These are phyloP conservation scores for Anser cygnoides DNA, from an alignment of 2,113 vertebrate species.

Conservation along the genomic window DNA sequence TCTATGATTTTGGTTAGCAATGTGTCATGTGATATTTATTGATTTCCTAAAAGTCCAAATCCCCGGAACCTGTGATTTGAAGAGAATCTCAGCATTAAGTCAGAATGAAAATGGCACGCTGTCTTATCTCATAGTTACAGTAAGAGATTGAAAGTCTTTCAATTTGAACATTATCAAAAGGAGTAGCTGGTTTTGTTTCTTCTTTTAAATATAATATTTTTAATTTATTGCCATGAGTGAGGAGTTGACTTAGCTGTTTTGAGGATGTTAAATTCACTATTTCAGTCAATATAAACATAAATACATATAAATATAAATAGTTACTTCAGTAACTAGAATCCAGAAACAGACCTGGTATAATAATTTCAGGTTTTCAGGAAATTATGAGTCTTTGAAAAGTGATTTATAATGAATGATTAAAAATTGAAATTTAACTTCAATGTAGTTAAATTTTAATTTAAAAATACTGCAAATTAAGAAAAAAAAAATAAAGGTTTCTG, in stretches of 20 bases:
- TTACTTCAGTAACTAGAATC: neutral
- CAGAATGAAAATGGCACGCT: neutral
- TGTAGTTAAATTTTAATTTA: neutral
- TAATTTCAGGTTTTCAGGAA: neutral
- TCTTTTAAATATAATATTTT: neutral
- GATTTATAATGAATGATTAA: neutral
- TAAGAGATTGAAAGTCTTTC: neutral
- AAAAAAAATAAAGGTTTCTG: neutral
- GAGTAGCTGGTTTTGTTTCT: neutral
- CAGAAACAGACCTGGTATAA: neutral
- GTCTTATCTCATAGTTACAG: neutral
- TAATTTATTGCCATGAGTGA: neutral
- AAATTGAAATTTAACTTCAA: neutral
- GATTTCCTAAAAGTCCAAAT: neutral
- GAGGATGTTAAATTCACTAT: neutral
- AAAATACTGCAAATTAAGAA: neutral
- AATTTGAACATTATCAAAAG: neutral
- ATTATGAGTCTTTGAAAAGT: neutral
- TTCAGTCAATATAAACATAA: too few relatives aligned
- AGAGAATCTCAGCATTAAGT: neutral
- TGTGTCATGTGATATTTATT: neutral
- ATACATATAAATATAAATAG: too few relatives aligned
- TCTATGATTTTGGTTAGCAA: neutral
- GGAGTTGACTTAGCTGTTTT: neutral
- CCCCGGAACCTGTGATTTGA: neutral